Conservation (phyloP, 1,140 invertebrate genomes). For the Drosophila melanogaster region DNA sequence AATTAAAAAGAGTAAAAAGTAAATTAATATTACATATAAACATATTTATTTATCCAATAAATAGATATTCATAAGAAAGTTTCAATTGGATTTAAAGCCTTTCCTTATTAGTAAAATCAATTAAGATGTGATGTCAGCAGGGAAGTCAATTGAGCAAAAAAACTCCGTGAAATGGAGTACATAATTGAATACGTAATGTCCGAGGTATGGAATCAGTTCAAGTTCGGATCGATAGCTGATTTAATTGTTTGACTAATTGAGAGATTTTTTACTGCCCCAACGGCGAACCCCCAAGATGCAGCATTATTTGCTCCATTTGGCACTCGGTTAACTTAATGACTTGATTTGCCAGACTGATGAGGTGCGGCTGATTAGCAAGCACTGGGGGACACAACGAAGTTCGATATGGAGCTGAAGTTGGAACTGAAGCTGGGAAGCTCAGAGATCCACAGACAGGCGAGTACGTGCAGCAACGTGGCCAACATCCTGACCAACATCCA, state of each 20-base stretch:
- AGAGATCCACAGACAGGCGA: constrained; percentile 29
- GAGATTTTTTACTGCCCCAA: constrained; percentile 77
- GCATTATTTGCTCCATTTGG: constrained; percentile 80
- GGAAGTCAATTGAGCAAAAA: neutral
- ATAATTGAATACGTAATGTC: constrained; percentile 50
- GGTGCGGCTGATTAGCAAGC: constrained; percentile 73
- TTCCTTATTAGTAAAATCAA: neutral
- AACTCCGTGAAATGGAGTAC: constrained; percentile 4
- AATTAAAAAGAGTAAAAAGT: constrained; percentile 34
- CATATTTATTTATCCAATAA: too few species aligned
- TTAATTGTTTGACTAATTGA: constrained; percentile 85
- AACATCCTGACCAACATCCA: constrained; percentile 37
- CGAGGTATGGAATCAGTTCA: constrained; percentile 58
- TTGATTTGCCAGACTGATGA: constrained; percentile 77
- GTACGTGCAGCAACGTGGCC: constrained; percentile 72
- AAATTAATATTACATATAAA: neutral
- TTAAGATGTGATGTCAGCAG: constrained; percentile 27
- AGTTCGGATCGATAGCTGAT: constrained; percentile 74
- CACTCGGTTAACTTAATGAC: constrained; percentile 78
- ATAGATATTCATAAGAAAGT: too few species aligned
- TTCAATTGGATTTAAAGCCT: too few species aligned
- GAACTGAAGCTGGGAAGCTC: neutral
- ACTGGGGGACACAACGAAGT: constrained; percentile 17
- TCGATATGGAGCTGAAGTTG: neutral
- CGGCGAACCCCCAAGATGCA: constrained; percentile 69